Conservation (phyloP, 2,797 vertebrate genomes). For the Helarctos malayanus region DNA sequence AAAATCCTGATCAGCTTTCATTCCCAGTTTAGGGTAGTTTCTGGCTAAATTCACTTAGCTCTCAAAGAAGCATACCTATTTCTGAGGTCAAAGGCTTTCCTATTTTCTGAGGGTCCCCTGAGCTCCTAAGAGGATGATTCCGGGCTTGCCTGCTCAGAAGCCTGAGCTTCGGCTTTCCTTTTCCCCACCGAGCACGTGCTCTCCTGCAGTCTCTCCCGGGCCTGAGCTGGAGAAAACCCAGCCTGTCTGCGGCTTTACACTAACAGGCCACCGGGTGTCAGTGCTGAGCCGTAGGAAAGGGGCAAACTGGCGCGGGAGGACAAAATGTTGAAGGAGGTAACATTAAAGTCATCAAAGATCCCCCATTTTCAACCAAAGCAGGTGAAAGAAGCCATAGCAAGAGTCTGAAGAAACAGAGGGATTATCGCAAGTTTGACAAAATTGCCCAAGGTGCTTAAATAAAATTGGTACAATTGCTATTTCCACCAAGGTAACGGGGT, state of each 20-base stretch:
- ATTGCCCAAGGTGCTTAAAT: neutral
- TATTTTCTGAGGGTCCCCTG: neutral
- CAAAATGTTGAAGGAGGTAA: neutral
- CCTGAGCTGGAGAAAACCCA: neutral
- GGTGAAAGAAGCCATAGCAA: neutral
- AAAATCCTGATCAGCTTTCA: neutral
- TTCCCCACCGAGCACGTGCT: neutral
- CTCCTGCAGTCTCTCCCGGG: neutral
- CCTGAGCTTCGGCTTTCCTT: neutral
- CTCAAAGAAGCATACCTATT: neutral
- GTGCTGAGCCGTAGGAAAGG: constrained; percentile 63
- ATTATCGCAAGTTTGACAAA: neutral
- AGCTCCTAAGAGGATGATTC: neutral
- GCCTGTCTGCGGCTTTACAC: neutral
- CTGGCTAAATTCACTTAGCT: neutral
- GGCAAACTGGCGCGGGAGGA: neutral
- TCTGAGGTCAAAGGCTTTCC: neutral
- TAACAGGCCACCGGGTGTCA: constrained; percentile 85
- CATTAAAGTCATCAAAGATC: neutral
- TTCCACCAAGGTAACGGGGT: neutral
- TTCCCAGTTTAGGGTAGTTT: neutral
- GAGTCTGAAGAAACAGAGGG: neutral
- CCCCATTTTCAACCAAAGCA: neutral
- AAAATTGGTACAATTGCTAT: neutral
- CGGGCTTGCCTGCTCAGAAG: neutral